phyloP scores from a whole-genome alignment of 2,797 vertebrate species.

The Microhierax caerulescens region DNA sequence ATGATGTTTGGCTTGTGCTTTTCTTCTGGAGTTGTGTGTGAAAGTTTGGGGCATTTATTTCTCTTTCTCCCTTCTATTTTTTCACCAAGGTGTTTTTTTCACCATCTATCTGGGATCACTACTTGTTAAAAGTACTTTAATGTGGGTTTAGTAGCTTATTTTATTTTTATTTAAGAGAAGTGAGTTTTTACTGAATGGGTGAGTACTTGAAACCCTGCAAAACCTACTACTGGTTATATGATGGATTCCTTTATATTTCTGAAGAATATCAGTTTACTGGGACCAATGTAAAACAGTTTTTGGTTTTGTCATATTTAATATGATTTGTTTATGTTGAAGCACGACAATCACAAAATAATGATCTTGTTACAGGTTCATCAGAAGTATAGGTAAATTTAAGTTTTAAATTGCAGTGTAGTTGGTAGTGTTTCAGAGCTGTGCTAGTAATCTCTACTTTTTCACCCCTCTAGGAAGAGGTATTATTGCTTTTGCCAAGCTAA shows the following conservation, averaged over 20 bases:
- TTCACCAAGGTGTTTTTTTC: background rate
- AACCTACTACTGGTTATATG: background rate
- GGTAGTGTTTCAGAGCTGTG: background rate
- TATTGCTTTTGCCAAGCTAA: background rate
- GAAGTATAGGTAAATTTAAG: background rate
- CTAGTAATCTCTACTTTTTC: background rate
- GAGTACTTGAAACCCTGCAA: background rate
- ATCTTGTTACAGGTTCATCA: background rate
- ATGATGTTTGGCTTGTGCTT: background rate
- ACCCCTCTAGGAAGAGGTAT: background rate
- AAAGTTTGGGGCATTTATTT: background rate
- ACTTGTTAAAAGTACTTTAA: background rate
- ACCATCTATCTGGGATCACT: background rate
- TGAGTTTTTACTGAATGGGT: background rate
- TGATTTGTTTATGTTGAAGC: background rate
- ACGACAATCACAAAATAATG: background rate
- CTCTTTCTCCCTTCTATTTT: background rate
- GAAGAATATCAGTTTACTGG: background rate
- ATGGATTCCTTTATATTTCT: background rate
- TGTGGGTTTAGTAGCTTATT: background rate
- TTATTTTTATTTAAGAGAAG: background rate
- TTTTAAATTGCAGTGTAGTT: background rate
- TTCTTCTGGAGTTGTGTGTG: background rate
- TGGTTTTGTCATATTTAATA: background rate
- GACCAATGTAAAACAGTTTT: background rate